Evolutionary conservation across 2,113 vertebrate genomes (phyloP), one percentile per base, ranked within the genome.

Genomic region (Grantiella picta): DNA sequence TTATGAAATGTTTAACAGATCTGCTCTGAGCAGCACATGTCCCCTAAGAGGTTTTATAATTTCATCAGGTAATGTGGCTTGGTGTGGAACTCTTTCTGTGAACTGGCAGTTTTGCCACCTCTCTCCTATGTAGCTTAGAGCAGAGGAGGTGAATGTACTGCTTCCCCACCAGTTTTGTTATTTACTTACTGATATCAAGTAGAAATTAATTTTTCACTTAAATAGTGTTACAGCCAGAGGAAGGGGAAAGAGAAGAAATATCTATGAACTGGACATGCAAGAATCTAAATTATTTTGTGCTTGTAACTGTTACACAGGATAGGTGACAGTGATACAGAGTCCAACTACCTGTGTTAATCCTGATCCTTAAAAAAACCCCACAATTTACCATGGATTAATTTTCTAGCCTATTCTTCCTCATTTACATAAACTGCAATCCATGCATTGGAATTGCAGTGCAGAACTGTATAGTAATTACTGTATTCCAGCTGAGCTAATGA

Each of bases 401-500:
- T 92, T 84, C 68, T 75, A 59, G 35, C 25, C 50, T 70, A 13
- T 42, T 91, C 44, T 82, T 83, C 57, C 61, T 88, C 54, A 80
- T 95, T 92, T 96, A 82, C 88, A 90, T 93, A 75, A 92, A 85
- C 3, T 73, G 66, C 50, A 94, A 78, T 85, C 68, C 83, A 70
- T 84, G 47, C 33, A 27, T 56, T 82, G 73, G 47, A 78, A 92
- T 24, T 24, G 88, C 53, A 86, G 27, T 59, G 54, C 70, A 80
- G 93, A 88, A 45, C 86, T 5, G 1, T 70, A 61, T 60, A 52
- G 59, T 73, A 96, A 95, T 96, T 92, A 84, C 57, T 85, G n/a
- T 68, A 90, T 77, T 96, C 93, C 86, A 84, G 77, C 73, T 91
- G 86, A 96, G 80, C 80, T 96, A 96, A 96, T 80, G 95, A 77